Evolutionary conservation across 2,113 vertebrate genomes (phyloP).

Genomic region (Perccottus glenii): DNA sequence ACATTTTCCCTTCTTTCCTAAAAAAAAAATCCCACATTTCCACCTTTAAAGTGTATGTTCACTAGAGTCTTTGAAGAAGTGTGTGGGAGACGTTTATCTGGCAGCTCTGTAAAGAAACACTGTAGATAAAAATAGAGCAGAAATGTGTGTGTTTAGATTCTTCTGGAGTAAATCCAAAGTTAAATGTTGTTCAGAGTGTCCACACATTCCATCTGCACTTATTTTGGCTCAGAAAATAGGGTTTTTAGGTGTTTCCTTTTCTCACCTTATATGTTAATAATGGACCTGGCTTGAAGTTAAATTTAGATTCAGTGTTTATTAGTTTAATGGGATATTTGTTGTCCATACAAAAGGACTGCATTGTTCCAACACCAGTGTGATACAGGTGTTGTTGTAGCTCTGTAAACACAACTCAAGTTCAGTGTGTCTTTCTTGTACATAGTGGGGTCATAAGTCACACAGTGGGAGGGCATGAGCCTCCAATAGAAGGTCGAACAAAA

Average conservation of each 20-base stretch:
- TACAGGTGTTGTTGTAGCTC: too few species aligned
- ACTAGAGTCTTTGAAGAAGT: slow-evolving; percentile 19
- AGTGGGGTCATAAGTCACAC: too few species aligned
- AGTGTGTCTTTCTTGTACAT: too few species aligned
- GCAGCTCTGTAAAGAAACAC: slow-evolving; percentile 11
- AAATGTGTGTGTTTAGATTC: slow-evolving; percentile 16
- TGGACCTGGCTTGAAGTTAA: not conserved
- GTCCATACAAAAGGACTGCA: not conserved
- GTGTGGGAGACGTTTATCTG: slow-evolving; percentile 39
- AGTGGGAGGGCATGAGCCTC: too few species aligned
- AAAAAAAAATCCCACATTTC: not conserved
- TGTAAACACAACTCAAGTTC: too few species aligned
- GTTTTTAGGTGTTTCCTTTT: not conserved
- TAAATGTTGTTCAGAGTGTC: not conserved
- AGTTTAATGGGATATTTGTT: not conserved
- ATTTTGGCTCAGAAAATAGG: not conserved
- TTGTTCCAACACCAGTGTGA: too few species aligned
- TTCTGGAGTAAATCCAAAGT: slow-evolving; percentile 6
- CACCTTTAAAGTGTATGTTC: slow-evolving; percentile 11
- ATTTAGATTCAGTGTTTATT: too few species aligned
- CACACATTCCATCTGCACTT: not conserved
- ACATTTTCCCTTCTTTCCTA: not conserved
- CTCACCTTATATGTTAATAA: not conserved
- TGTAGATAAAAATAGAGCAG: slow-evolving; percentile 41
- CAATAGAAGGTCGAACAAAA: too few species aligned